A percentile compares a stretch with the other conserved stretches of the same genome.
Conservation (phyloP, 2,888 invertebrate genomes). For the Drosophila silvestris region DNA sequence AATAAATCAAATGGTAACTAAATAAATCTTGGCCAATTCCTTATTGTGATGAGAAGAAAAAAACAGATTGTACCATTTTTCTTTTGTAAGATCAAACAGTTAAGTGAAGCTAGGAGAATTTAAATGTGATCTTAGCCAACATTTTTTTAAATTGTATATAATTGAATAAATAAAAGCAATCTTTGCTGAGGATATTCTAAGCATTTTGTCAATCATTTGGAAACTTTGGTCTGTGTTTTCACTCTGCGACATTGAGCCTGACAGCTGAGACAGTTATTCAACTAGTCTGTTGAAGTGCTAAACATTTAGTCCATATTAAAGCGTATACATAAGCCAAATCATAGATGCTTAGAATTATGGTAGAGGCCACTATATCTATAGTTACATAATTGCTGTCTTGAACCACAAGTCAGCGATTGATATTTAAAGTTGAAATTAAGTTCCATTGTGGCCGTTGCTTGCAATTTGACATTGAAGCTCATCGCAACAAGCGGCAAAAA, state of each 20-base stretch:
- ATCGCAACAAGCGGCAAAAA: conserved; percentile 33
- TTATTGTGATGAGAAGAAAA: not conserved
- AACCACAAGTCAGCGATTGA: conserved; percentile 38
- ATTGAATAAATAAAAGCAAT: not conserved
- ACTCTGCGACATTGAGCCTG: not conserved
- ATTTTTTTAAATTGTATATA: not conserved
- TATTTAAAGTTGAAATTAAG: conserved; percentile 43
- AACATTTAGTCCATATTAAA: not conserved
- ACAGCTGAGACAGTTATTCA: not conserved
- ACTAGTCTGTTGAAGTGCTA: not conserved
- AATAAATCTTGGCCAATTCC: not conserved
- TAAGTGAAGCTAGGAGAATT: not conserved
- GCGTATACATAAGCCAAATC: not conserved
- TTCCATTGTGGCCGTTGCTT: conserved; percentile 34
- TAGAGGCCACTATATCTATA: not conserved
- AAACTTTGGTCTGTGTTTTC: not conserved
- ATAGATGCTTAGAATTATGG: not conserved
- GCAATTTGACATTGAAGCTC: conserved; percentile 66
- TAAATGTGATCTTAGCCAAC: not conserved
- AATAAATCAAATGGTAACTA: conserved; percentile 3
- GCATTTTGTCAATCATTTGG: not conserved
- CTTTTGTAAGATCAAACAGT: not conserved
- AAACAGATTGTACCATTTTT: not conserved
- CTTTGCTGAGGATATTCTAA: not conserved
- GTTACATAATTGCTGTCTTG: conserved; percentile 5